Base-by-base conservation (phyloP, 2,113 vertebrate species). In the Festucalex cinctus region DNA sequence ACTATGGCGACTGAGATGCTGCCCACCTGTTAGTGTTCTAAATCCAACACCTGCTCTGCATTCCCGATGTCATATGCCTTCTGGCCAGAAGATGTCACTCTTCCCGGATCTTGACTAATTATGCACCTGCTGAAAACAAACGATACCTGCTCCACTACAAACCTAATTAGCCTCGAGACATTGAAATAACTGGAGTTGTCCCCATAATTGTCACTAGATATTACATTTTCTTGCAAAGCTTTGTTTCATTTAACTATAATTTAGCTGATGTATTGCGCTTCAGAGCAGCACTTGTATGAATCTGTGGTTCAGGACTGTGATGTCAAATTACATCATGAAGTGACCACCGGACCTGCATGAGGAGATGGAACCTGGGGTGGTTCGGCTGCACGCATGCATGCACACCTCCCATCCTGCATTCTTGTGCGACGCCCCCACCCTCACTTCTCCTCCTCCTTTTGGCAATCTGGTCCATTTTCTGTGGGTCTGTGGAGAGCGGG, bases 41-140 rank as follows among this genome's bases (percentile, higher is more conserved):
- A 9, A 9, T 58, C 28, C 17, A 12, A 37, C 17, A 17, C 28
- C 9, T 35, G 19, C 9, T 6, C 20, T 7, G n/a, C 57, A 35
- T n/a, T 39, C 16, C 1, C 6, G 20, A 36, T 61, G 35, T 28
- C 43, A 32, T 48, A 20, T 7, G 19, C 3, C 9, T 0, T 65
- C 35, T 76, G 69, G 80, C 76, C 91, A 85, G 82, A 79, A 92
- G 91, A 77, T 90, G 92, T 89, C 92, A 86, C 91, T 83, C 85
- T 91, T 81, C 63, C 71, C 82, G 80, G 86, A 86, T 65, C 16
- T 74, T 77, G 77, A 75, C 74, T 22, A 54, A 24, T 5, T 12
- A 63, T 60, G 61, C 63, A 58, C 67, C 32, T 32, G 13, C 53
- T 73, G 66, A 28, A 83, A 83, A 74, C 66, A 81, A 79, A 90